Conservation (phyloP, 1,140 invertebrate species). For the Halictus rubicundus region DNA sequence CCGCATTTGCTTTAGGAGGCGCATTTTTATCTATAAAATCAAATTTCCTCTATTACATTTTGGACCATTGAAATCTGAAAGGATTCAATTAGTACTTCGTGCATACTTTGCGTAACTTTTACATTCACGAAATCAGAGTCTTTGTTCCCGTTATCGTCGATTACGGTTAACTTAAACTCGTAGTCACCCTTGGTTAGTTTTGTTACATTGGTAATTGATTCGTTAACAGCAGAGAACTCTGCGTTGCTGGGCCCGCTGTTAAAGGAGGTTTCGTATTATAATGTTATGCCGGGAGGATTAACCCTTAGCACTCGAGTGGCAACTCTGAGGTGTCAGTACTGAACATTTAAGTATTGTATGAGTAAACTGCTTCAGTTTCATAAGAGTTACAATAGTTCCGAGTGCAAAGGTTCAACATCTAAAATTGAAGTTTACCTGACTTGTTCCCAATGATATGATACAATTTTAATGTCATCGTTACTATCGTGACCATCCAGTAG, state of each 20-base stretch:
- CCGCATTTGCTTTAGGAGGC: constrained; percentile 92
- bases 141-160: constrained; percentile 91
- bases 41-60: constrained; percentile 25
- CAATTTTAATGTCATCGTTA: constrained; percentile 92
- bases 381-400: no score
- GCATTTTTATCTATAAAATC: constrained; percentile 90
- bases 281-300: background rate
- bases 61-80: constrained; percentile 16
- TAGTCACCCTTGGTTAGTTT: constrained; percentile 92
- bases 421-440: constrained; percentile 75
- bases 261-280: constrained; percentile 36
- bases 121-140: constrained; percentile 87
- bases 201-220: constrained; percentile 87
- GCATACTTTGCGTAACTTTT: constrained; percentile 94
- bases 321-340: no score
- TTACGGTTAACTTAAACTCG: constrained; percentile 90
- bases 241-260: constrained; percentile 83
- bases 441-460: constrained; percentile 91
- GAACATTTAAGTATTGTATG: no score
- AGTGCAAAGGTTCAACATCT: background rate
- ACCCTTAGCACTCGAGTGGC: no score
- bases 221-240: constrained; percentile 78
- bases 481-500: constrained; percentile 90
- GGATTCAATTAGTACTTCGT: background rate
- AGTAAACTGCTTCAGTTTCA: no score